Conservation (phyloP, 2,113 vertebrate species). For the Meles meles region DNA sequence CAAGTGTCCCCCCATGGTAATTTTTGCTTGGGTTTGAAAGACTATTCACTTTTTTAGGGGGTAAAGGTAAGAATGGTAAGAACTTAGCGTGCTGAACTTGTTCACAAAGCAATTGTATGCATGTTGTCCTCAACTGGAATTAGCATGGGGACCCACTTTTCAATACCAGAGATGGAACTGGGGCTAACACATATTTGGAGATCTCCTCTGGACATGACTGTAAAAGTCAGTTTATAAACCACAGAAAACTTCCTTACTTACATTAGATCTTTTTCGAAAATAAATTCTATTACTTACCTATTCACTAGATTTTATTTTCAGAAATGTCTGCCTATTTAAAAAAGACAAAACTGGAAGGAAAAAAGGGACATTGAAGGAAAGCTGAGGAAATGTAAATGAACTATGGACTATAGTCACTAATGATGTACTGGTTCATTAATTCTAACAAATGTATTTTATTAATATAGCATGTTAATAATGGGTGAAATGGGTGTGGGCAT, state of each 20-base stretch:
- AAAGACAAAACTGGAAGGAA: not conserved
- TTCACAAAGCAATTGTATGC: not conserved
- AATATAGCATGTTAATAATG: not conserved
- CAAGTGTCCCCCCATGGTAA: not conserved
- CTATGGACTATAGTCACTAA: not conserved
- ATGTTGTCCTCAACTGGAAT: not conserved
- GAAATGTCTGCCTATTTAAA: constrained; percentile 6
- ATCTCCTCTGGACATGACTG: not conserved
- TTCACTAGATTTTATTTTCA: not conserved
- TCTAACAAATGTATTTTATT: not conserved
- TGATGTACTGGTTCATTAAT: not conserved
- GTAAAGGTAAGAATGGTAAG: not conserved
- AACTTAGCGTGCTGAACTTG: not conserved
- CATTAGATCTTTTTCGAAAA: not conserved
- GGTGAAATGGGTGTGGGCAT: not conserved
- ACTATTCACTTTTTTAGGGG: not conserved
- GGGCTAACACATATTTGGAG: not conserved
- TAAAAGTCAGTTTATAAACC: not conserved
- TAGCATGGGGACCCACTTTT: not conserved
- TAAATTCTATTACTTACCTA: not conserved
- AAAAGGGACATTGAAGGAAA: not conserved
- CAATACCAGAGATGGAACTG: not conserved
- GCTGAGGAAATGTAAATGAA: not conserved
- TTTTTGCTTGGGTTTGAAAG: not conserved
- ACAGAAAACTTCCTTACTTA: not conserved